phyloP scores from a whole-genome alignment of 2,888 invertebrate genomes.

The Rhamphomyia laevipes region DNA sequence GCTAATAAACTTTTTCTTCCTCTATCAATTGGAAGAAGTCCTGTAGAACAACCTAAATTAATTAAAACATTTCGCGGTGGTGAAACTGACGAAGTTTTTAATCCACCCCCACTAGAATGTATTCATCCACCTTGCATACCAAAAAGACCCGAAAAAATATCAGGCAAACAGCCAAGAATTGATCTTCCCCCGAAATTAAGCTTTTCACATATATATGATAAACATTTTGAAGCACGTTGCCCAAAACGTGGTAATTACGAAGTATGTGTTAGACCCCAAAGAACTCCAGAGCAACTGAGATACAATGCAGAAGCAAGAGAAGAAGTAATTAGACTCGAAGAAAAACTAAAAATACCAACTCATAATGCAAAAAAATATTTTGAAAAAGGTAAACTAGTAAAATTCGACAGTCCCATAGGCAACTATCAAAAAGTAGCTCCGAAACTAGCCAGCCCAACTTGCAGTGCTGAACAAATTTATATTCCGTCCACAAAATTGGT shows the following conservation, averaged over 20 bases:
- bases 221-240: conserved; percentile 11
- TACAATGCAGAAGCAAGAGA: conserved; percentile 23
- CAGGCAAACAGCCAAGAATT: conserved; percentile 19
- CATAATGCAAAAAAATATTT: no score
- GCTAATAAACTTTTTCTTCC: no score
- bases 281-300: conserved; percentile 21
- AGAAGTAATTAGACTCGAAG: conserved; percentile 15
- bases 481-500: conserved; percentile 27
- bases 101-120: no score
- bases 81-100: no score
- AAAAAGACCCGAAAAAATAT: neutral
- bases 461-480: conserved; percentile 23
- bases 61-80: no score
- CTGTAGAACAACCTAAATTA: no score
- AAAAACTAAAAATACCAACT: conserved; percentile 8
- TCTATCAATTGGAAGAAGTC: no score
- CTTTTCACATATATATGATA: no score
- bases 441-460: conserved; percentile 23
- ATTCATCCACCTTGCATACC: no score
- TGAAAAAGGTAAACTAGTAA: neutral
- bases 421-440: conserved; percentile 7
- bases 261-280: conserved; percentile 24
- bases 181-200: conserved; percentile 17
- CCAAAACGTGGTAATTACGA: conserved; percentile 19
- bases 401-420: neutral